These are phyloP conservation scores for Phrixothrix hirtus DNA, from an alignment of 2,888 invertebrate species.

Conservation along the genomic window DNA sequence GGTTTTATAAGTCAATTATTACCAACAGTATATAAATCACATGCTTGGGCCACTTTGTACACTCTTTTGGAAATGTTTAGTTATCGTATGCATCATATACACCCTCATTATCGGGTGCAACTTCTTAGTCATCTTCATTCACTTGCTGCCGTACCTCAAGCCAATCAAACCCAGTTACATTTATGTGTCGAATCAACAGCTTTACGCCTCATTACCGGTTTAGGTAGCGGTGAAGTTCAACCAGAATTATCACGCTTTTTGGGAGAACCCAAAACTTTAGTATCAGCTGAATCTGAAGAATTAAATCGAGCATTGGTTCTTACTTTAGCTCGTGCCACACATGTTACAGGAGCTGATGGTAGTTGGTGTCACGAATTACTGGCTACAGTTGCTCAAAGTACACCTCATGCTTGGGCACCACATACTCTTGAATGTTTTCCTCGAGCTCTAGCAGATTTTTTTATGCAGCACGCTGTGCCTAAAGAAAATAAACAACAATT, in stretches of 20 bases:
- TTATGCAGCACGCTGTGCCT: conserved; percentile 79
- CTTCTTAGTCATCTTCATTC: conserved; percentile 89
- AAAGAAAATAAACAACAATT: conserved; percentile 89
- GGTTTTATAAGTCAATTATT: conserved; percentile 93
- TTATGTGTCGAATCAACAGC: conserved; percentile 66
- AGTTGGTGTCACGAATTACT: conserved; percentile 90
- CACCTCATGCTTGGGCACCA: conserved; percentile 93
- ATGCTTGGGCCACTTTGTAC: conserved; percentile 95
- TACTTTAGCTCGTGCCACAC: conserved; percentile 90
- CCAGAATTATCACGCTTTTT: conserved; percentile 89
- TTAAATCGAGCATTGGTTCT: conserved; percentile 90
- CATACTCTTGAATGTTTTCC: conserved; percentile 93
- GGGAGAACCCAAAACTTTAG: conserved; percentile 88
- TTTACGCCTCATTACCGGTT: conserved; percentile 52
- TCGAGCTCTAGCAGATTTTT: conserved; percentile 85
- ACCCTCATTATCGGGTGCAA: conserved; percentile 93
- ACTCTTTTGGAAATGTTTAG: conserved; percentile 96
- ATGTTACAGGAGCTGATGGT: conserved; percentile 85
- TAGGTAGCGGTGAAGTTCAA: conserved; percentile 94
- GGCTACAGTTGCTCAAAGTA: conserved; percentile 88
- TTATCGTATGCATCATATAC: conserved; percentile 94
- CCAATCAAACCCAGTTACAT: conserved; percentile 93
- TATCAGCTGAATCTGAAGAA: conserved; percentile 94
- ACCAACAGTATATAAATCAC: conserved; percentile 88
- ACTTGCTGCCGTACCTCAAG: conserved; percentile 87